Percentiles rank a stretch among this genome's conserved stretches.
phyloP scores from a whole-genome alignment of 35 echinoderm and acorn worm genomes.

The Amphiura filiformis region DNA sequence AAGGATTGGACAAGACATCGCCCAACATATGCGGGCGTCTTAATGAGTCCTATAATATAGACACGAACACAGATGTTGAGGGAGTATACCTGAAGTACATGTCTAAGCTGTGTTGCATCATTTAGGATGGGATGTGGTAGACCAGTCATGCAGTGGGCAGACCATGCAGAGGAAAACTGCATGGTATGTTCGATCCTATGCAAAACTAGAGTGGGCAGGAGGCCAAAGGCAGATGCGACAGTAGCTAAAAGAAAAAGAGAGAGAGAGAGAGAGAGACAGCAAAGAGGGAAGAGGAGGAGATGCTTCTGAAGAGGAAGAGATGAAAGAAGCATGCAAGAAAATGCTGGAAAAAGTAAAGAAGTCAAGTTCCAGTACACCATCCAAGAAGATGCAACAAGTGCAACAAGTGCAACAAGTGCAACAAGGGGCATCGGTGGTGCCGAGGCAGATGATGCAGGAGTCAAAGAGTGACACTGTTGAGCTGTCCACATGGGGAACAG shows the following conservation, averaged over 20 bases:
- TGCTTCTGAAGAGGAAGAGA: not conserved
- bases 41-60: too few species aligned
- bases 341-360: not conserved
- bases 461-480: too few species aligned
- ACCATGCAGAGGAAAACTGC: too few species aligned
- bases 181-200: too few species aligned
- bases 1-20: too few species aligned
- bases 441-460: not conserved
- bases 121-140: too few species aligned
- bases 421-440: not conserved
- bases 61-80: too few species aligned
- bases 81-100: too few species aligned
- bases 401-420: not conserved
- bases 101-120: too few species aligned
- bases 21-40: too few species aligned
- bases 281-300: not conserved
- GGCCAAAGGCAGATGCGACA: not conserved
- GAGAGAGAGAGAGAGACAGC: slow-evolving; percentile 8
- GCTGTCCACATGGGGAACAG: not conserved
- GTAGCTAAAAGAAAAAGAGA: not conserved
- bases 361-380: not conserved
- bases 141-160: too few species aligned
- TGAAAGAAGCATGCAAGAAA: not conserved
- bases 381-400: not conserved
- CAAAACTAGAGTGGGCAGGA: not conserved